Conservation (phyloP, 2,113 vertebrate species). For the Tachysurus vachellii region DNA sequence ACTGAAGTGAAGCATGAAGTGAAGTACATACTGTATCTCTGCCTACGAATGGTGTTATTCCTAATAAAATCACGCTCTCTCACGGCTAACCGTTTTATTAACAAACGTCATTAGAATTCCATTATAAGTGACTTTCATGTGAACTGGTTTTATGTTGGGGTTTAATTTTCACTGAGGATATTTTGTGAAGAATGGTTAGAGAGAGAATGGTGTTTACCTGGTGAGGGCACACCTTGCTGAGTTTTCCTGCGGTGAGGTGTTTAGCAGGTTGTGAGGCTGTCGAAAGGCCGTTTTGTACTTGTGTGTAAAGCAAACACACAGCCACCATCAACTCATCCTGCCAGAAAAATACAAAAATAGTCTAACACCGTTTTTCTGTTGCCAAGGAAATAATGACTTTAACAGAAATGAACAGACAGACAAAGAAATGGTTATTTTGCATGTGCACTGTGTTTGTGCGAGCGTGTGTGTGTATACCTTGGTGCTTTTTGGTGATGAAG, state of each 20-base stretch:
- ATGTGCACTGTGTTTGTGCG: background rate
- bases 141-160: background rate
- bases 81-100: background rate
- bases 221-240: constrained; percentile 93
- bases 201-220: constrained; percentile 76
- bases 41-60: background rate
- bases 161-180: background rate
- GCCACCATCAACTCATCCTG: constrained; percentile 85
- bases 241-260: constrained; percentile 87
- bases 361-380: background rate
- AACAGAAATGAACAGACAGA: background rate
- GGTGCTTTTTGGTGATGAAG: constrained; percentile 65
- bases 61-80: background rate
- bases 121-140: background rate
- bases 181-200: background rate
- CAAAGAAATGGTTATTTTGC: background rate
- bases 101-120: background rate
- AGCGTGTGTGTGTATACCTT: constrained; percentile 71
- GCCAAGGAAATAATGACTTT: background rate
- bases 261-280: constrained; percentile 72
- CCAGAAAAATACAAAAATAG: background rate
- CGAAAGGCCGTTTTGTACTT: constrained; percentile 80
- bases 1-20: background rate
- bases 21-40: background rate
- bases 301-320: constrained; percentile 82